These are phyloP conservation scores for Clangula hyemalis DNA, from an alignment of 2,797 vertebrate genomes.

Conservation along the genomic window DNA sequence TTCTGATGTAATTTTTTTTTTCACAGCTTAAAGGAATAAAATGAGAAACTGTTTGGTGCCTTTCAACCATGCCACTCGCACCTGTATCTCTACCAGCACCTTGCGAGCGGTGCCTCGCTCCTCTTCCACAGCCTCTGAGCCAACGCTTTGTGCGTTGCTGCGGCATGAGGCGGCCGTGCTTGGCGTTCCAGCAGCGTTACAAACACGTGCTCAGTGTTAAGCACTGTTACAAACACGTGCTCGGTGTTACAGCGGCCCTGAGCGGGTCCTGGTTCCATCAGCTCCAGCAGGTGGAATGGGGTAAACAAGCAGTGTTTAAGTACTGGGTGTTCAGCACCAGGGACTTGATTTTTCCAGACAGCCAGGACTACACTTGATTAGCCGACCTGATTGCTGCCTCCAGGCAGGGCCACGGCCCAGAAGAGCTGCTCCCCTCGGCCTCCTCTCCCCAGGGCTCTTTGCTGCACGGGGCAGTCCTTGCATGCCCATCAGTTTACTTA, in stretches of 20 bases:
- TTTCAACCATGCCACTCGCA: too few species aligned
- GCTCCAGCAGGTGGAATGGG: too few species aligned
- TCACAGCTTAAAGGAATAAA: neutral
- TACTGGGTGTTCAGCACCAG: neutral
- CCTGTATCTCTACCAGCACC: too few species aligned
- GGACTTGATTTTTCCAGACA: neutral
- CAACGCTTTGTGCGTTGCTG: rapidly evolving
- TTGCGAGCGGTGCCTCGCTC: neutral
- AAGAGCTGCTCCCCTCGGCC: neutral
- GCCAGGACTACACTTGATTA: too few species aligned
- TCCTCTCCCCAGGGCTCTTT: neutral
- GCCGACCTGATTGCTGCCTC: neutral
- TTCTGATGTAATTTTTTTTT: too few species aligned
- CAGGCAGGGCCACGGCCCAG: neutral
- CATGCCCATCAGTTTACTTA: neutral
- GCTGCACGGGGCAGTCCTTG: neutral
- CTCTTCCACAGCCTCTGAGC: neutral
- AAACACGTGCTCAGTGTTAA: too few species aligned
- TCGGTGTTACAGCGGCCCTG: too few species aligned
- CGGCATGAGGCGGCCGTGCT: too few species aligned
- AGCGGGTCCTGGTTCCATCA: too few species aligned
- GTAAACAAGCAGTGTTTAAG: neutral
- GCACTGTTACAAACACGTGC: too few species aligned
- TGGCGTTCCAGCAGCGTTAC: too few species aligned
- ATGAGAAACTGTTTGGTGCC: neutral